These are phyloP conservation scores for Ethmia dodecea DNA, from an alignment of 2,888 invertebrate genomes.

Conservation along the genomic window DNA sequence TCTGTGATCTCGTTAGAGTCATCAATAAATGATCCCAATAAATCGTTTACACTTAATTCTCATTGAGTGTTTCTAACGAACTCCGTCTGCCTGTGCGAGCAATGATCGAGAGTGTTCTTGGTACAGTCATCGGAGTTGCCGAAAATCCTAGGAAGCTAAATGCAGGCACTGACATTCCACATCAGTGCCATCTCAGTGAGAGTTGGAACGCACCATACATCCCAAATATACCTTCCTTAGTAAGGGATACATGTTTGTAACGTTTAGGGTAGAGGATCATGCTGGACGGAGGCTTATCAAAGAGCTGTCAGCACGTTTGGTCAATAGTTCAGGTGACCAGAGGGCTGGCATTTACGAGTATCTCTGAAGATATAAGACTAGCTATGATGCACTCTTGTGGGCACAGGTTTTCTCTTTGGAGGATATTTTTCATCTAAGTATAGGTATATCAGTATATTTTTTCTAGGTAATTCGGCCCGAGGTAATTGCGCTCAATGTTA, in stretches of 20 bases:
- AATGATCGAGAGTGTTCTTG: conserved; percentile 16
- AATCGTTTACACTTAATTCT: conserved; percentile 23
- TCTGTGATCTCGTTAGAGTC: background rate
- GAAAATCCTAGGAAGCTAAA: too few relatives aligned
- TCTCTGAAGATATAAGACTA: too few relatives aligned
- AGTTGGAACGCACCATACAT: too few relatives aligned
- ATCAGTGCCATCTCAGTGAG: too few relatives aligned
- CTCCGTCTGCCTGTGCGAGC: conserved; percentile 16
- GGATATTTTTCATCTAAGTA: background rate
- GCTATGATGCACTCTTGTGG: too few relatives aligned
- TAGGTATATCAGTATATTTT: background rate
- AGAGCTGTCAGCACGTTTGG: too few relatives aligned
- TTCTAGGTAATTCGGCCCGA: background rate
- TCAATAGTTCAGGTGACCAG: too few relatives aligned
- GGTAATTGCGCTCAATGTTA: background rate
- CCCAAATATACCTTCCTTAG: background rate
- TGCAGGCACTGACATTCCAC: too few relatives aligned
- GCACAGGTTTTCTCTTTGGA: background rate
- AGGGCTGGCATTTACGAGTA: too few relatives aligned
- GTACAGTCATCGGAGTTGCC: conserved; percentile 11
- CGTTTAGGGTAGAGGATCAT: background rate
- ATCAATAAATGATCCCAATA: conserved; percentile 20
- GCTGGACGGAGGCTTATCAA: too few relatives aligned
- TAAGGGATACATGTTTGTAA: background rate
- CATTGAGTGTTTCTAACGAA: conserved; percentile 23